Base-by-base conservation (phyloP, 1,140 invertebrate genomes). In the Lucilia sericata region DNA sequence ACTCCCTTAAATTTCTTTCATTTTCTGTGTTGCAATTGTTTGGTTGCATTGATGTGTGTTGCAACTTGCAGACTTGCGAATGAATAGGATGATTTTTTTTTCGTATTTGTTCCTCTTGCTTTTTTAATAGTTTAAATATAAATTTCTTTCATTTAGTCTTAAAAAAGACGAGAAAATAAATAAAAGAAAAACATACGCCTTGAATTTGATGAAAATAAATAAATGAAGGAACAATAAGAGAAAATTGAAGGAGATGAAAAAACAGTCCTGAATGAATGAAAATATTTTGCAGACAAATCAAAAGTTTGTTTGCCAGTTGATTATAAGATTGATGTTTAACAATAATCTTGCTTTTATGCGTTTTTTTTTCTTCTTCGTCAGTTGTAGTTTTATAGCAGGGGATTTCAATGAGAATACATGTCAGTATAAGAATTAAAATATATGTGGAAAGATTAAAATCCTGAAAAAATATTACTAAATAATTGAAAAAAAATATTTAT, bases 251-350 rank as follows among this genome's bases (percentile, higher is more conserved):
- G 65, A 21, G 25, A 30, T 30, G 25, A 30, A 30, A 9, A 70
- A n/a, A 70, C 9, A 17, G 42, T 42, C 42, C 42, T 42, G 42
- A 42, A 42, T 42, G 51, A 60, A n/a, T 60, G 55, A 17, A 60
- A 21, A 70, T 7, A 70, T 70, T 70, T 70, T 70, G 65, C 65
- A 70, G 65, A 70, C 65, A 70, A 70, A 70, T 70, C 65, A 70
- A 70, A 70, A 70, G 65, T 70, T 70, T 70, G 65, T 70, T 70
- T 70, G 19, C n/a, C 19, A 70, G 65, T 70, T 70, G 65, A 70
- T 70, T 70, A 25, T 70, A 21, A 70, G 65, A 70, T 70, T 70
- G 65, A 70, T 70, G 65, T 70, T 70, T 70, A 21, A 70, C 65
- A 70, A 70, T 70, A 70, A 70, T 70, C 65, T 21, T 21, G 5